Conservation (phyloP, 2,113 vertebrate species). For the Forbesichthys papilliferus region DNA sequence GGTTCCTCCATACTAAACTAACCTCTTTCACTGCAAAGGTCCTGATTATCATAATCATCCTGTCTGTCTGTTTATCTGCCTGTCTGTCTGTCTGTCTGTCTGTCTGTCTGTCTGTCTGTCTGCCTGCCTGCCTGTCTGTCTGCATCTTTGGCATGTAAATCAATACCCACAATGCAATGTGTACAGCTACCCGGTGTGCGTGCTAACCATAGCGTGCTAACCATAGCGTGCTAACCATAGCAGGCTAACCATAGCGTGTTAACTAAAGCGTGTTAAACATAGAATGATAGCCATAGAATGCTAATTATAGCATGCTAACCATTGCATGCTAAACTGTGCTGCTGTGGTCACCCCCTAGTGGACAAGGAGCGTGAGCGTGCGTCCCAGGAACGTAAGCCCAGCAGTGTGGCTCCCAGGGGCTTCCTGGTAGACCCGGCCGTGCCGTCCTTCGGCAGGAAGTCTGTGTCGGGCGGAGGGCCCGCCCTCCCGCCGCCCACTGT, state of each 20-base stretch:
- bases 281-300: no score
- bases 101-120: no score
- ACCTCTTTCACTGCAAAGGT: constrained; percentile 41
- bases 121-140: no score
- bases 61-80: background rate
- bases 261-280: no score
- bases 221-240: no score
- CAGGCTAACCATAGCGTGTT: no score
- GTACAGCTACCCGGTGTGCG: background rate
- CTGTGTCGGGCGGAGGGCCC: background rate
- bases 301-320: no score
- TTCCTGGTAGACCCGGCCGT: constrained; percentile 23
- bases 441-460: constrained; percentile 46
- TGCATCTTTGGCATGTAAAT: background rate
- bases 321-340: background rate
- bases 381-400: constrained; percentile 53
- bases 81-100: background rate
- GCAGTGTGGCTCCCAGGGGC: constrained; percentile 12
- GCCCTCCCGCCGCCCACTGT: constrained; percentile 33
- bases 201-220: no score
- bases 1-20: constrained; percentile 49
- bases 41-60: constrained; percentile 30
- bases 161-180: background rate
- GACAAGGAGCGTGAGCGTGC: constrained; percentile 58
- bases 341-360: constrained; percentile 26